Evolutionary conservation across 2,113 vertebrate species (phyloP), one percentile per base, ranked within the genome.

Genomic region (Pogonocichla stellata): DNA sequence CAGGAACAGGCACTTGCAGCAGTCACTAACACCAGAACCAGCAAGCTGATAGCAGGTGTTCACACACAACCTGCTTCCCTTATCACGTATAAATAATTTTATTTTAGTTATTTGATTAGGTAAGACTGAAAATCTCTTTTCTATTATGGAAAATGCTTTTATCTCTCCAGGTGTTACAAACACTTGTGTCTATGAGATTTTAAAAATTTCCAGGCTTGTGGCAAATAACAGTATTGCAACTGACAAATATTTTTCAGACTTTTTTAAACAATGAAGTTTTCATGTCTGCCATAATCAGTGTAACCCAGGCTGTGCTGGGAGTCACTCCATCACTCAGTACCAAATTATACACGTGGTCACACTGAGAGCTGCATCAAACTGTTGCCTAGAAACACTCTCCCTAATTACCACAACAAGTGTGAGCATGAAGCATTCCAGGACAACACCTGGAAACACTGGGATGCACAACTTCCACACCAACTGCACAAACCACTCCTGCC

Each of bases 11-110:
- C n/a, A 64, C 69, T 6, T 47, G 33, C 15, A 78, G 79, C 36
- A 43, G 10, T 3, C 82, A 65, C 53, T 36, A 36, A 50, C 72
- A 64, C 14, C 40, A 92, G 18, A 58, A 17, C 22, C 28, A 72
- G 18, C 25, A 53, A 42, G 66, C 29, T 33, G 42, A 33, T 2
- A 90, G 53, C 62, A 92, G 6, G 31, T 56, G 29, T n/a, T 90
- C 47, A 71, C 29, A n/a, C 6, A 66, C 14, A n/a, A 56, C 2
- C 8, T 62, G 10, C 4, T 23, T 23, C 58, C 31, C 22, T 81
- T 28, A 15, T 5, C 19, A 31, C 2, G 7, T 23, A 8, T 8
- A 62, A n/a, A 5, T 69, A 0, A 7, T 36, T 57, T 54, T 31
- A 29, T 19, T 42, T 33, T 69, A 58, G 40, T 10, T 3, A 3